A percentile compares a stretch with the other conserved stretches of the same genome.
phyloP scores from a whole-genome alignment of 92 coral and sea anemone species.

The Epizoanthus illoricatus region DNA sequence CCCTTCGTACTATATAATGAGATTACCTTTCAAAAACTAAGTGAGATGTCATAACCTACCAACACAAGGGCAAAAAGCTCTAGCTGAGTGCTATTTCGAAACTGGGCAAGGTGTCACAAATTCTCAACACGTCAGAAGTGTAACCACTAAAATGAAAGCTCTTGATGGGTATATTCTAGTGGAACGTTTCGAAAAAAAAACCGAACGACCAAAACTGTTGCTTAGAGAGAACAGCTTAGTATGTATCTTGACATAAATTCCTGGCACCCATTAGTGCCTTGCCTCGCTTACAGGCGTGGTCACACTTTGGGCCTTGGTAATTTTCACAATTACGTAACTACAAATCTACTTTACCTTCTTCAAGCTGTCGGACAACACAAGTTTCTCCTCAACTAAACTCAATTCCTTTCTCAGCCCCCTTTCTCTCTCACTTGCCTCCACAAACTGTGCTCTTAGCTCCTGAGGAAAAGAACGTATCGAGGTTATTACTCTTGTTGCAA shows the following conservation, averaged over 20 bases:
- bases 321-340: background rate
- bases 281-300: background rate
- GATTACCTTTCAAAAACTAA: no score
- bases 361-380: slow-evolving; percentile 11
- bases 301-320: background rate
- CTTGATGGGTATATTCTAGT: no score
- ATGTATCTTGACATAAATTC: background rate
- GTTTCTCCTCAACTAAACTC: slow-evolving; percentile 5
- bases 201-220: background rate
- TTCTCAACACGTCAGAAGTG: no score
- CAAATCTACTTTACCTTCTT: slow-evolving; percentile 27
- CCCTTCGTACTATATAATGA: no score
- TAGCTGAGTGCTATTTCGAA: no score
- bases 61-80: no score
- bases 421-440: slow-evolving; percentile 9
- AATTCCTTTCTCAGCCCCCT: background rate
- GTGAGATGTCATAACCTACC: no score
- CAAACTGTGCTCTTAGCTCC: slow-evolving; percentile 20
- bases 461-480: background rate
- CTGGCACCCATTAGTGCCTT: background rate
- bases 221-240: background rate
- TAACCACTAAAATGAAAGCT: no score
- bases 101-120: no score
- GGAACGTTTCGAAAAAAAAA: background rate
- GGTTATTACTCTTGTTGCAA: no score